Percentiles rank a stretch among this genome's conserved stretches.
Conservation (phyloP, 2,113 vertebrate species). For the Nyctibius bracteatus region DNA sequence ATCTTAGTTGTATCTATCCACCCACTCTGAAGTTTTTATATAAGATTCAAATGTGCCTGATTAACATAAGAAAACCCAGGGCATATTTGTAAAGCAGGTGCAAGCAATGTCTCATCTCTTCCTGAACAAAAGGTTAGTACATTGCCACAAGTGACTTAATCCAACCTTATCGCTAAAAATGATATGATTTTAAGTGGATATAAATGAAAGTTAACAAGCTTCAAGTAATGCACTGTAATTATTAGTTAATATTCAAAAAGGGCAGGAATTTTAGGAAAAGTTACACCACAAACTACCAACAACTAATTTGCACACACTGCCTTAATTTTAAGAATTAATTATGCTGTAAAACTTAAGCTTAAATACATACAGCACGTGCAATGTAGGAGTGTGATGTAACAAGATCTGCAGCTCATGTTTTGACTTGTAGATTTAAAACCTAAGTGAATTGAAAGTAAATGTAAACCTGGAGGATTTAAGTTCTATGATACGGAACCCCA, state of each 20-base stretch:
- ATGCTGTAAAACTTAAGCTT: background rate
- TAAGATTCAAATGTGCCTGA: slow-evolving; percentile 48
- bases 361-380: background rate
- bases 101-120: slow-evolving; percentile 48
- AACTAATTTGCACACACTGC: background rate
- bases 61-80: slow-evolving; percentile 56
- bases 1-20: slow-evolving; percentile 41
- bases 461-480: background rate
- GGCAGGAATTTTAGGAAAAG: background rate
- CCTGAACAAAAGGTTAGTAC: slow-evolving; percentile 54
- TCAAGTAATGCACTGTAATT: background rate
- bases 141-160: slow-evolving; percentile 35
- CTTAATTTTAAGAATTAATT: background rate
- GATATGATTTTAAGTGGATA: background rate
- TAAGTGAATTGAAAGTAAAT: background rate
- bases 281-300: background rate
- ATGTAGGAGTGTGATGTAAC: background rate
- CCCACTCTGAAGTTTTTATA: slow-evolving; percentile 44
- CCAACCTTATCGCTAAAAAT: background rate
- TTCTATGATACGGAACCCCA: background rate
- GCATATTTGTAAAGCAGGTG: slow-evolving; percentile 37
- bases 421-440: background rate
- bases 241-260: background rate
- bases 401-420: background rate
- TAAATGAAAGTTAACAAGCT: background rate